Base-by-base conservation (phyloP, 30 jellyfish, hydroid and myxozoan species). In the Hydractinia symbiolongicarpus region DNA sequence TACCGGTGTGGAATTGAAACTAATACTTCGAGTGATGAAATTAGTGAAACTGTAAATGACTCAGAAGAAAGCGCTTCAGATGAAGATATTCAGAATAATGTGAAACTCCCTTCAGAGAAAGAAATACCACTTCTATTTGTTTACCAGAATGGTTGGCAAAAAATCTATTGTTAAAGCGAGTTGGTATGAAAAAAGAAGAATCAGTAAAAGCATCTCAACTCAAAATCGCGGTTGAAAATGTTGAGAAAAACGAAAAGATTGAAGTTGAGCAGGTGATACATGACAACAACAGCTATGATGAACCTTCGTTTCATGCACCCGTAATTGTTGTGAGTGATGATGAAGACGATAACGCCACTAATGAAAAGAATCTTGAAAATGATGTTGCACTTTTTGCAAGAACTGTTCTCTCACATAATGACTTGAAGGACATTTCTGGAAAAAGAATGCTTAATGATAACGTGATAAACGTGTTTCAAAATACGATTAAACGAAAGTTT, bases 111-210 rank as follows among this genome's bases (percentile, higher is more conserved):
- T 30, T 30, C 44, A 30, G 44, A 30, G 44, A 30, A 30, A 30
- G 44, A 30, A 30, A 30, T 30, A 2, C 44, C 44, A 30, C 44
- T 30, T 83, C 15, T 81, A 73, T 17, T 70, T 84, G 88, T 84
- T n/a, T 64, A 61, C 54, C 88, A 83, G 53, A 17, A 81, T 19
- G 64, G 49, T 19, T 55, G 84, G 88, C 94, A 84, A 64, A 66
- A 61, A 30, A 30, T 30, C 44, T 30, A 30, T 30, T 30, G 44
- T 30, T 30, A 2, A 30, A 30, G 44, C 44, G 44, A 30, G 44
- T 30, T 30, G 44, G 44, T 30, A 30, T 30, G 44, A 30, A 30
- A 30, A 30, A 30, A 30, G 44, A 30, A 30, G 44, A 30, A 30
- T 30, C 44, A 30, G 44, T 30, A 30, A 30, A 30, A 30, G 44